A percentile compares a stretch with the other conserved stretches of the same genome.
Evolutionary conservation across 1,140 invertebrate species (phyloP).

Genomic region (Scaptomyza hsui): DNA sequence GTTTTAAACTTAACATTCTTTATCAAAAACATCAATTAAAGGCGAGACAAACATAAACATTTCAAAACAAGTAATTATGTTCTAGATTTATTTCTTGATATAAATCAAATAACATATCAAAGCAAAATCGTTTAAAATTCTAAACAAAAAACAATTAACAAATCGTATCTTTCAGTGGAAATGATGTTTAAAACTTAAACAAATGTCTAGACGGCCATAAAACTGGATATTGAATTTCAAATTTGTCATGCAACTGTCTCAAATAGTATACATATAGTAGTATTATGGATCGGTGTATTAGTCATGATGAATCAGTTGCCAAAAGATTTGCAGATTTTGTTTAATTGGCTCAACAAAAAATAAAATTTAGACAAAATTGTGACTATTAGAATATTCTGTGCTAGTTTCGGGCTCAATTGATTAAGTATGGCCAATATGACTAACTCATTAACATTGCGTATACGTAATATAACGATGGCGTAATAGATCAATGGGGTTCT

Average conservation of each 20-base stretch:
- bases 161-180: background rate
- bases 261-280: background rate
- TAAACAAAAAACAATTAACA: background rate
- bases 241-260: conserved; percentile 12
- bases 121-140: background rate
- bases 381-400: too few species aligned
- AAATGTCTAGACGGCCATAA: background rate
- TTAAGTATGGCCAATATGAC: conserved; percentile 24
- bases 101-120: conserved; percentile 1
- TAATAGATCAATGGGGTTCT: conserved; percentile 73
- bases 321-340: conserved; percentile 12
- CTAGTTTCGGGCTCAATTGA: conserved; percentile 1
- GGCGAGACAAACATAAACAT: background rate
- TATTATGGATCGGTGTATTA: background rate
- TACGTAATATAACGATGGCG: conserved; percentile 61
- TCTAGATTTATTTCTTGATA: background rate
- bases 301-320: conserved; percentile 27
- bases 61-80: background rate
- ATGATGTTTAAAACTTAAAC: background rate
- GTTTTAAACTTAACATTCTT: too few species aligned
- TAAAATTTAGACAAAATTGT: conserved; percentile 6
- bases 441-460: conserved; percentile 56
- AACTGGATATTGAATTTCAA: conserved; percentile 6
- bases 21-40: too few species aligned
- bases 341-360: conserved; percentile 15